Evolutionary conservation across 2,888 invertebrate genomes (phyloP), one percentile per base, ranked within the genome.

Genomic region (Epirrhoe alternata): DNA sequence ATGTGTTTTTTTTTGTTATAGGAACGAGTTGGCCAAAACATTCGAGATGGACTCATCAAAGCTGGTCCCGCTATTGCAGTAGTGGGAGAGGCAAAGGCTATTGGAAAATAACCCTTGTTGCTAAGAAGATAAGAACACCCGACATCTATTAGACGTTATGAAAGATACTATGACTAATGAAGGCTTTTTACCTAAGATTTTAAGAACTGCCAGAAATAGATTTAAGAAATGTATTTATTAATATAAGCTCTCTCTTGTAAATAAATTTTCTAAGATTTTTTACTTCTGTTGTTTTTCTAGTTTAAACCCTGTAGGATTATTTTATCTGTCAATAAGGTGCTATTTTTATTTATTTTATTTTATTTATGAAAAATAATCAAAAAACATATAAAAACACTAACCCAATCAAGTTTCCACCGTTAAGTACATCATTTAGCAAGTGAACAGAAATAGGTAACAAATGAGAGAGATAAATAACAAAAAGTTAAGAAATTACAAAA

Each of bases 1-100:
- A n/a, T n/a, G n/a, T n/a, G n/a, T n/a, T n/a, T n/a, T n/a, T n/a
- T 47, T 62, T 14, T 42, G 64, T 75, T 73, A 31, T 78, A 84
- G 85, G 84, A 84, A 64, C 75, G 77, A 67, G 70, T 81, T 0
- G 84, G 82, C 3, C 77, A 76, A 30, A 78, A 85, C 60, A 56
- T 85, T 4, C 76, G 85, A 1, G 75, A 85, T 60, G 85, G 85
- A 0, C 55, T 85, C 66, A 78, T 85, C 61, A 85, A 84, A 66
- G 85, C 83, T 0, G 85, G 79, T 0, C 85, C 85, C 30, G 85
- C 85, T 0, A 73, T 85, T 0, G 69, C 70, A 33, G 84, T 85
- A 0, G 64, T 83, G 0, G 85, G 84, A 8, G 63, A 78, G 70
- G 81, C 83, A 0, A 69, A 79, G 5, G 70, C 72, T 24, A 75